These are phyloP conservation scores for Rousettus madagascariensis DNA, from an alignment of 2,797 vertebrate genomes.

Conservation along the genomic window DNA sequence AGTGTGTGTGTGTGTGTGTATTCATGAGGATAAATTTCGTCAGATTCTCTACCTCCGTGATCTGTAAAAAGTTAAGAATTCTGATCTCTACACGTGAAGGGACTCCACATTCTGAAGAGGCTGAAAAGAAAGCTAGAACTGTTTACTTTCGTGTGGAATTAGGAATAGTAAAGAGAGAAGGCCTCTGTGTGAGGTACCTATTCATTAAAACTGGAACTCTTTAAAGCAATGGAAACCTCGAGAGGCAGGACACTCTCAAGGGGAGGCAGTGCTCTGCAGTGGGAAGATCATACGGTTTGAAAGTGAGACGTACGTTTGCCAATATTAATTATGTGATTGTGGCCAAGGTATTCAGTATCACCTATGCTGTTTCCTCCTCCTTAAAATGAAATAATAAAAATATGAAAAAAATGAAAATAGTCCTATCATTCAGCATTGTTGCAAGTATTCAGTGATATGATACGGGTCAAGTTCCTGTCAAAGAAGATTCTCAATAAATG, in stretches of 20 bases:
- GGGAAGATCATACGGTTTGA: not conserved
- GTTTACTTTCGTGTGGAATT: not conserved
- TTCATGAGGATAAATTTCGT: not conserved
- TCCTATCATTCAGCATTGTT: not conserved
- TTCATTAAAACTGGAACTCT: not conserved
- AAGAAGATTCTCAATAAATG: not conserved
- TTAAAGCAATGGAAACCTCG: not conserved
- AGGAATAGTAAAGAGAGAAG: not conserved
- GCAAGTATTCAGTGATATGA: not conserved
- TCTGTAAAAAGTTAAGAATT: not conserved
- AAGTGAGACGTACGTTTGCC: not conserved
- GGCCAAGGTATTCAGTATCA: not conserved
- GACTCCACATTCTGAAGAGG: not conserved
- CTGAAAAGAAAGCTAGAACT: not conserved
- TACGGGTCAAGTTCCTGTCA: not conserved
- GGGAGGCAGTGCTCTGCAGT: not conserved
- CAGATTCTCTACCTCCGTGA: not conserved
- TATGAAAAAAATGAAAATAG: not conserved
- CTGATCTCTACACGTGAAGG: not conserved
- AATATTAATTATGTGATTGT: not conserved
- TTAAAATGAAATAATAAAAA: not conserved
- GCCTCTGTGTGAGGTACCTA: not conserved
- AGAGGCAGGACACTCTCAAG: not conserved
- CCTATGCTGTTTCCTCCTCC: not conserved
- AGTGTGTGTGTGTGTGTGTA: rapidly evolving